Conservation (phyloP, 2,888 invertebrate species). For the Macrophya annulata region DNA sequence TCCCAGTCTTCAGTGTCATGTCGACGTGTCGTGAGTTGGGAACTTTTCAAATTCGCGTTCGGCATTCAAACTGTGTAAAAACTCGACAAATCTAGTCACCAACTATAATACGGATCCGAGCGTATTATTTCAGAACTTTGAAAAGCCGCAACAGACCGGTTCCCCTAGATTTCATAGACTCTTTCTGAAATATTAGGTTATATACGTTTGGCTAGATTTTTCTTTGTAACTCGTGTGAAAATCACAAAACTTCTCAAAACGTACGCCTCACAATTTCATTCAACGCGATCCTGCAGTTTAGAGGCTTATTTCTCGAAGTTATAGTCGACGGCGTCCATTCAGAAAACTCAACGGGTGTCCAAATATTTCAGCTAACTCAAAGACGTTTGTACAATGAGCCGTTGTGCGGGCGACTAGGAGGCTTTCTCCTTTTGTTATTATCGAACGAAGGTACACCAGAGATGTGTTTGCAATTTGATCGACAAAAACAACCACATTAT, state of each 20-base stretch:
- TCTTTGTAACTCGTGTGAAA: constrained; percentile 55
- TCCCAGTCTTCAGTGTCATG: constrained; percentile 20
- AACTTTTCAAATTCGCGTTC: constrained; percentile 53
- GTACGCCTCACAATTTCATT: constrained; percentile 34
- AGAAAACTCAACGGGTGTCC: constrained; percentile 65
- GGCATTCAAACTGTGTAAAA: constrained; percentile 50
- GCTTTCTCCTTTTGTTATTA: not conserved
- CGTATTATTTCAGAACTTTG: constrained; percentile 50
- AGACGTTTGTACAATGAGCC: constrained; percentile 58
- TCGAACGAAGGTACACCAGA: constrained; percentile 44
- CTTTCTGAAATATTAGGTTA: constrained; percentile 38
- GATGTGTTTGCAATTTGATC: not conserved
- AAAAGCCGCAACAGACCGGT: constrained; percentile 44
- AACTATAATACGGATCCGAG: constrained; percentile 31
- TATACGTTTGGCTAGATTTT: constrained; percentile 42
- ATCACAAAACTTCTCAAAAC: constrained; percentile 43
- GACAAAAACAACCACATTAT: not conserved
- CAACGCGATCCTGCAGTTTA: constrained; percentile 44
- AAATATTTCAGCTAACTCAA: constrained; percentile 60
- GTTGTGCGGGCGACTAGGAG: constrained; percentile 58
- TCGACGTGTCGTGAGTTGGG: not conserved
- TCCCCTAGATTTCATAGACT: constrained; percentile 49
- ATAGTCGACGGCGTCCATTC: constrained; percentile 60
- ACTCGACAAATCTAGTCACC: constrained; percentile 43
- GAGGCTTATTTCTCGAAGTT: constrained; percentile 41